phyloP scores from a whole-genome alignment of 1,140 invertebrate genomes.

The Luehdorfia chinensis region DNA sequence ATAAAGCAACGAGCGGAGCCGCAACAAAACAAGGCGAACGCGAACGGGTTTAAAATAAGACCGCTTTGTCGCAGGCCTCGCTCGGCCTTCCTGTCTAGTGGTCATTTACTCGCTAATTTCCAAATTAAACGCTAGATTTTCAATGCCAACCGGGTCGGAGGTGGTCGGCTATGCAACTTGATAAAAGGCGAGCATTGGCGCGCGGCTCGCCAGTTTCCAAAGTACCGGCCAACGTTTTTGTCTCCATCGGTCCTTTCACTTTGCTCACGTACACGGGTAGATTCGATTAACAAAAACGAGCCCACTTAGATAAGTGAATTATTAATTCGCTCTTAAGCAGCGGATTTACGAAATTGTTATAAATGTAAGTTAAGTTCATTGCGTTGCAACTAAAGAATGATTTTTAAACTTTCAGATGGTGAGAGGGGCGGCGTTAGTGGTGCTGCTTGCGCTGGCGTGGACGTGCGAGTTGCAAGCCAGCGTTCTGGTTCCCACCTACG shows the following conservation, averaged over 20 bases:
- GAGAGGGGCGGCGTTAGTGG: conserved; percentile 71
- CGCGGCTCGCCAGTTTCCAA: conserved; percentile 59
- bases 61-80: conserved; percentile 55
- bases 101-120: conserved; percentile 70
- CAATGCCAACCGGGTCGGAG: conserved; percentile 69
- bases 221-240: conserved; percentile 56
- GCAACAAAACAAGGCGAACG: conserved; percentile 23
- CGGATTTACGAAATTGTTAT: conserved; percentile 21
- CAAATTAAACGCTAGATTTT: conserved; percentile 73
- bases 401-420: conserved; percentile 73
- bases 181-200: conserved; percentile 68
- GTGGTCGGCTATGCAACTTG: conserved; percentile 59
- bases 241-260: conserved; percentile 69
- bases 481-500: conserved; percentile 74
- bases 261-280: conserved; percentile 46
- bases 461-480: conserved; percentile 52
- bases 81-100: conserved; percentile 61
- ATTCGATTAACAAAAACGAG: conserved; percentile 50
- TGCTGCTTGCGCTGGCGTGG: conserved; percentile 67
- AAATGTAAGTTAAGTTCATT: conserved; percentile 16
- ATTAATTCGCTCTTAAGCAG: conserved; percentile 22
- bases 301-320: conserved; percentile 66
- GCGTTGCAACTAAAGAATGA: conserved; percentile 53
- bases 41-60: conserved; percentile 32
- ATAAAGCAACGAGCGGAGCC: conserved; percentile 12